These are phyloP conservation scores for Drusus annulatus DNA, from an alignment of 1,140 invertebrate species.

Conservation along the genomic window DNA sequence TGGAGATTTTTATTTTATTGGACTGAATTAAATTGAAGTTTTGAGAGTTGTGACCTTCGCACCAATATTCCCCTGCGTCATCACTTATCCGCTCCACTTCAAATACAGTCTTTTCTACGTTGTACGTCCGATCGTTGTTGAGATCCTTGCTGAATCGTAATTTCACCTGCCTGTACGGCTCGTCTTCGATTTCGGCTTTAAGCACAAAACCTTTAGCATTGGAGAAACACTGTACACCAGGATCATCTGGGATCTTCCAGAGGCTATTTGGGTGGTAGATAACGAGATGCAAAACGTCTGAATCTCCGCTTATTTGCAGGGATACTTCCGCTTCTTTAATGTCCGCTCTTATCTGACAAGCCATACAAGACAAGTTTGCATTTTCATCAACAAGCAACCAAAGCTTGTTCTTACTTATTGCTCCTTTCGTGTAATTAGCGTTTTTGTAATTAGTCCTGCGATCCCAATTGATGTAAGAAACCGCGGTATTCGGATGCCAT, in stretches of 20 bases:
- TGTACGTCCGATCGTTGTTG: conserved; percentile 48
- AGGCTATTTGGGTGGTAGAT: conserved; percentile 61
- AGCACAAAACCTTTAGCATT: conserved; percentile 60
- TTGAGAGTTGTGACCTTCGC: conserved; percentile 62
- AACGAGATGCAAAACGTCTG: conserved; percentile 58
- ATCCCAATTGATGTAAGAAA: conserved; percentile 55
- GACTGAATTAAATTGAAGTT: conserved; percentile 58
- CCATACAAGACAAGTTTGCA: conserved; percentile 49
- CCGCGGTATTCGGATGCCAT: conserved; percentile 47
- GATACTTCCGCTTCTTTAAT: conserved; percentile 57
- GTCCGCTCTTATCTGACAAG: conserved; percentile 34
- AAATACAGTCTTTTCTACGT: conserved; percentile 59
- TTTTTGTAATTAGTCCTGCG: conserved; percentile 34
- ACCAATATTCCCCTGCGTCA: conserved; percentile 68
- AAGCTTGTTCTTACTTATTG: conserved; percentile 44
- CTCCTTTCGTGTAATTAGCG: conserved; percentile 33
- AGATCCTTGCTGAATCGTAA: conserved; percentile 41
- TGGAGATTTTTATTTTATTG: conserved; percentile 60
- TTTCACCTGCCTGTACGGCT: conserved; percentile 44
- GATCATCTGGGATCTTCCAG: conserved; percentile 58
- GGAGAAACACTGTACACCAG: conserved; percentile 63
- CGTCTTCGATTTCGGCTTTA: conserved; percentile 57
- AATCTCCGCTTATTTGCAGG: conserved; percentile 55
- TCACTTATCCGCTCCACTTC: conserved; percentile 62
- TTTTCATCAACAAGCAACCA: conserved; percentile 47